Base-by-base conservation (phyloP, 1,140 invertebrate species). In the Frieseomelitta varia region DNA sequence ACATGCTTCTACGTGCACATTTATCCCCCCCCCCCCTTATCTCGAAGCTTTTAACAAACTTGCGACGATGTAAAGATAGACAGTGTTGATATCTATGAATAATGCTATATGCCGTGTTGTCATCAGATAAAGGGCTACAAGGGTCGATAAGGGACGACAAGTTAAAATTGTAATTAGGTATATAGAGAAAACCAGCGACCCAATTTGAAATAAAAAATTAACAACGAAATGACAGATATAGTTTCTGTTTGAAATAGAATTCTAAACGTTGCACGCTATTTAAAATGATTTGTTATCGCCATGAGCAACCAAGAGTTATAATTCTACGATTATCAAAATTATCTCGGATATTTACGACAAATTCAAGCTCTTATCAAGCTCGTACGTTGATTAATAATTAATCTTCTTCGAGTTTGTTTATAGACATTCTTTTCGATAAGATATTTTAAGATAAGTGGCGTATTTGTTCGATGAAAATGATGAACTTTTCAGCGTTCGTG, bases 11-110 rank as follows among this genome's bases (percentile, higher is more conserved):
- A 69, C 68, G 14, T 56, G 14, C 15, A 61, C 74, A 0, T 76
- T 76, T 76, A 63, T 24, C 8, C 6, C 6, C 14, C 14, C 11
- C 24, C 10, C 17, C 11, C 8, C 12, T 61, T 76, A 27, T 47
- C 21, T 14, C 10, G 10, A 67, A 34, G 1, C 17, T 19, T 47
- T 51, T 61, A 47, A 61, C 4, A 27, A 76, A 63, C 39, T 47
- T 34, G 34, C 56, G 34, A 63, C 21, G 74, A 63, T 39, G 21
- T 17, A 56, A 63, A 76, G 74, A 76, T 76, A 76, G 56, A 76
- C 21, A 61, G 30, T 39, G 55, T 61, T 61, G 74, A 76, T 76
- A 76, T n/a, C 27, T 30, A 55, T 79, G 61, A 79, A 47, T 79
- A 79, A 79, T 68, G 21, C 11, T 51, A 78, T 51, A 53, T 55